Evolutionary conservation across 2,797 vertebrate genomes (phyloP), one percentile per base, ranked within the genome.

Genomic region (Xenopus petersii): DNA sequence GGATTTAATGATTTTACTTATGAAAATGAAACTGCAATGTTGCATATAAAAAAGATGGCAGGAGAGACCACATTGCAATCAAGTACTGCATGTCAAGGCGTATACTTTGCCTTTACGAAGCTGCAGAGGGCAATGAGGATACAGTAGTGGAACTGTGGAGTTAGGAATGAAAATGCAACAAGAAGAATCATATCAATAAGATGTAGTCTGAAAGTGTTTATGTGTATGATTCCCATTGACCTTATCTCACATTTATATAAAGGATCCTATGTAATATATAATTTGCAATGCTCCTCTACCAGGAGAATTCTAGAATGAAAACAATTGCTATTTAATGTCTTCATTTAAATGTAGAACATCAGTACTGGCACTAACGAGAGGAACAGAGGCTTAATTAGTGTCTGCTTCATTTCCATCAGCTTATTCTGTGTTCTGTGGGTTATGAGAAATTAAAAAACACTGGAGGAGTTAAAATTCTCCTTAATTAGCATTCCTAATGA

Each of bases 241-340:
- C 56, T 56, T 68, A 64, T 63, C 72, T 73, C 33, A 63, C 75
- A 64, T 77, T 54, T 59, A 21, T 68, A 49, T 58, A 58, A 60
- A 33, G 33, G 70, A 76, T 76, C 67, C 71, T 48, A 71, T 78
- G 60, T 68, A 65, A 62, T 42, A 46, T 51, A 60, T 74, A 60
- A 51, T 78, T 58, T 16, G 59, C 2, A 24, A 58, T 73, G 70
- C 60, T 21, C 49, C 54, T 68, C 49, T 63, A 69, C 65, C 71
- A 54, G 61, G 76, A 70, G 66, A 55, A 64, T 79, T 74, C 66
- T 58, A 63, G 67, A 79, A 74, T 79, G 66, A 69, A 64, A 79
- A 74, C 71, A 79, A 79, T 79, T 70, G 62, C 24, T 42, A 46
- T 64, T 79, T 79, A 79, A 79, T 74, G 71, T 79, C 76, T 79